Conservation (phyloP, 2,797 vertebrate genomes). For the Etheostoma perlongum region DNA sequence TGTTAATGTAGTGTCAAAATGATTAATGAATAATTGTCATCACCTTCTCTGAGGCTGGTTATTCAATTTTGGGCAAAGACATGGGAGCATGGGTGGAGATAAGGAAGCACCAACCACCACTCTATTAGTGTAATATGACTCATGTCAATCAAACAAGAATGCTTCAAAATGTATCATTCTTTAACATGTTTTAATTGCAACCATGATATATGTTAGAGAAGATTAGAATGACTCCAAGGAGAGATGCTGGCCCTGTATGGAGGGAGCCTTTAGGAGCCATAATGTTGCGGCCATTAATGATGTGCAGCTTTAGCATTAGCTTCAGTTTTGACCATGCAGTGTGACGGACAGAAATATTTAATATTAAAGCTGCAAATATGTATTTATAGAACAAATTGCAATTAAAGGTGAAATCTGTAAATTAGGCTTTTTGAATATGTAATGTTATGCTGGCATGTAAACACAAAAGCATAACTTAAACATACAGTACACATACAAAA, state of each 20-base stretch:
- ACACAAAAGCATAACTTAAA: conserved; percentile 7
- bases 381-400: not conserved
- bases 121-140: not conserved
- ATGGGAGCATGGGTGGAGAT: not conserved
- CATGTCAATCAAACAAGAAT: conserved; percentile 16
- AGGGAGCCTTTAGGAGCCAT: not conserved
- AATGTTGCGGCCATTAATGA: not conserved
- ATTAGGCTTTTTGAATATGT: not conserved
- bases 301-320: not conserved
- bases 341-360: not conserved
- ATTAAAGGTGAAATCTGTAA: too few species aligned
- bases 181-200: not conserved
- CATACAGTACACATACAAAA: not conserved
- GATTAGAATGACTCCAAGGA: not conserved
- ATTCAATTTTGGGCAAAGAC: not conserved
- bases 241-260: not conserved
- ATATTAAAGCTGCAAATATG: not conserved
- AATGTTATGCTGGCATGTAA: not conserved
- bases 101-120: not conserved
- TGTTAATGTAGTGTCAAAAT: conserved; percentile 32
- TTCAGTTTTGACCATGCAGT: not conserved
- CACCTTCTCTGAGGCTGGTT: conserved; percentile 1
- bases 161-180: not conserved
- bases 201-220: not conserved
- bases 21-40: conserved; percentile 49